Base-by-base conservation (phyloP, 2,888 invertebrate species). In the Elegia similella region DNA sequence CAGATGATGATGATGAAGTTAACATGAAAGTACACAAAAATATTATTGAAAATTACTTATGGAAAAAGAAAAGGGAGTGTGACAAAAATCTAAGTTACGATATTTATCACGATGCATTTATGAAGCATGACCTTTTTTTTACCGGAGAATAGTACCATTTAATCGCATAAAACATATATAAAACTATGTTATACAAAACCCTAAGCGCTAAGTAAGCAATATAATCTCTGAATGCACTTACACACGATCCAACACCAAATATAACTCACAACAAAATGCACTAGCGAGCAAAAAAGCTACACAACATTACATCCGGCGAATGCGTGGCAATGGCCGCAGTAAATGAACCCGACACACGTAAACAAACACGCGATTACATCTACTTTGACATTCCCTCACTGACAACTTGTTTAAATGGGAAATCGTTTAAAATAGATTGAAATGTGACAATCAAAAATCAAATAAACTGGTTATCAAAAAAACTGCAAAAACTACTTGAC, bases 361-460 rank as follows among this genome's bases (percentile, higher is more conserved):
- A 62, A 68, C 67, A 67, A 64, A 66, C 69, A 67, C 2, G 6
- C 10, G 48, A 48, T 48, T 48, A 32, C 32, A 48, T 32, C 32
- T 7, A 32, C n/a, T 30, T 15, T 48, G 15, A n/a, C 30, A 48
- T 48, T 32, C 32, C 30, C 30, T 12, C 12, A 23, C 12, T 46
- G 29, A 46, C n/a, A 23, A 46, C 29, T 46, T 12, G 10, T 23
- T 12, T 10, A 12, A 46, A 46, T 46, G 29, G 29, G 12, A 46
- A 23, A 23, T 46, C 46, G n/a, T n/a, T 23, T 6, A 15, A 3
- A 13, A 43, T n/a, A 23, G 23, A 5, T 23, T 3, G 23, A 23
- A 23, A 23, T 23, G 5, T 23, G 23, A 23, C 23, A 23, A 23
- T 23, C 23, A 23, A 23, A 23, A 23, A 23, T 23, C 5, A 23